Evolutionary conservation across 2,113 vertebrate genomes (phyloP).

Genomic region (Xiphophorus maculatus): DNA sequence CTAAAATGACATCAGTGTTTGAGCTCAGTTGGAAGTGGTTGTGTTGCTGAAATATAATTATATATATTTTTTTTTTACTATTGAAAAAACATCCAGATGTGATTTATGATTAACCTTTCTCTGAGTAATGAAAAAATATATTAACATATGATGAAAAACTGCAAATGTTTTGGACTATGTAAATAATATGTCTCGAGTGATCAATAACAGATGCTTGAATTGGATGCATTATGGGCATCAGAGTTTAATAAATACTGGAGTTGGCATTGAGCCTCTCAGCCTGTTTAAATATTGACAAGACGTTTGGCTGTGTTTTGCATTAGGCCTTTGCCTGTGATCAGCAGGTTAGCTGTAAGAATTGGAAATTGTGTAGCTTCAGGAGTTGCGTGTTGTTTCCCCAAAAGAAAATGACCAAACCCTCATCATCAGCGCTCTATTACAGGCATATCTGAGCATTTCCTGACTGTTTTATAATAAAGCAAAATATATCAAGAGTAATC

Average conservation of each 20-base stretch:
- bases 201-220: slow-evolving; percentile 23
- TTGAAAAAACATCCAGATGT: not conserved
- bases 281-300: not conserved
- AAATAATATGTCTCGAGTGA: slow-evolving; percentile 1
- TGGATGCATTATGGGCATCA: not conserved
- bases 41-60: slow-evolving; percentile 39
- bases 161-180: slow-evolving; percentile 18
- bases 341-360: not conserved
- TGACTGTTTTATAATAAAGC: slow-evolving; percentile 5
- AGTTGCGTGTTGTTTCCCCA: not conserved
- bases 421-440: slow-evolving; percentile 7
- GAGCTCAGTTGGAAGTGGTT: slow-evolving; percentile 27
- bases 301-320: not conserved
- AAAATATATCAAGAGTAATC: slow-evolving; percentile 11
- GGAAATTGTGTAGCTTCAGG: not conserved
- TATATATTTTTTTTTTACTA: no score
- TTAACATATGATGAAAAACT: slow-evolving; percentile 25
- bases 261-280: not conserved
- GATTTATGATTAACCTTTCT: slow-evolving; percentile 22
- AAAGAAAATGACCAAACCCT: slow-evolving; percentile 15
- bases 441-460: slow-evolving; percentile 12
- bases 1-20: slow-evolving; percentile 53
- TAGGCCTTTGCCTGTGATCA: not conserved
- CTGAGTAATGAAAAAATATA: slow-evolving; percentile 18
- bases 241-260: not conserved